Percentiles rank a stretch among this genome's conserved stretches.
Conservation (phyloP, 2,888 invertebrate species). For the Thelaira solivaga region DNA sequence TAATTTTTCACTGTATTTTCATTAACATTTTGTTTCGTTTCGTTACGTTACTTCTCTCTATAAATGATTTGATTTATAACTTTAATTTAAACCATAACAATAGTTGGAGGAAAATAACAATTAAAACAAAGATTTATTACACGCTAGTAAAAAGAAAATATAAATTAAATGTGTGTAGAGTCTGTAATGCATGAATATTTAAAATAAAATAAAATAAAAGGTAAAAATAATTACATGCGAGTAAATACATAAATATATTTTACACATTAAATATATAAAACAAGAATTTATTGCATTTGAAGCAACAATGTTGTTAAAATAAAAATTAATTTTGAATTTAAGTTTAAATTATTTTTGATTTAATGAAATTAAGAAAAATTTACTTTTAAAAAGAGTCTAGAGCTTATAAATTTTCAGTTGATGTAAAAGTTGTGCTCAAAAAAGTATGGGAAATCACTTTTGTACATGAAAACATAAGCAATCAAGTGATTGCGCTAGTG, state of each 20-base stretch:
- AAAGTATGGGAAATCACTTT: no score
- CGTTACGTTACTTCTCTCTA: no score
- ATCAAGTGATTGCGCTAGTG: no score
- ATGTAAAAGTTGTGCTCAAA: no score
- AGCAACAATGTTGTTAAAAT: slow-evolving; percentile 36
- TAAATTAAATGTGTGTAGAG: not conserved
- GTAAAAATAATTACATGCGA: slow-evolving; percentile 41
- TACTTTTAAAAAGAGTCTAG: no score
- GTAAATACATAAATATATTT: slow-evolving; percentile 48
- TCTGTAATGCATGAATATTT: not conserved
- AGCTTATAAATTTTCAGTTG: no score
- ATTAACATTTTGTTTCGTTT: not conserved
- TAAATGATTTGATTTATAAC: slow-evolving; percentile 45
- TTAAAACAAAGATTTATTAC: slow-evolving; percentile 49
- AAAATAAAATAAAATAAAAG: slow-evolving; percentile 21
- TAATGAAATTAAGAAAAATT: no score
- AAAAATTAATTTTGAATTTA: not conserved
- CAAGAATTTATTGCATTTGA: slow-evolving; percentile 46
- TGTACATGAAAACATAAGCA: no score
- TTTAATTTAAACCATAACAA: slow-evolving; percentile 48
- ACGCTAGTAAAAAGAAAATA: not conserved
- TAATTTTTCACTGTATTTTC: not conserved
- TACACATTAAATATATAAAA: slow-evolving; percentile 25
- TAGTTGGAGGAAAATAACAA: slow-evolving; percentile 40
- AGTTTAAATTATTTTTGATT: no score